Base-by-base conservation (phyloP, 2,888 invertebrate genomes). In the Hecatera dysodea region DNA sequence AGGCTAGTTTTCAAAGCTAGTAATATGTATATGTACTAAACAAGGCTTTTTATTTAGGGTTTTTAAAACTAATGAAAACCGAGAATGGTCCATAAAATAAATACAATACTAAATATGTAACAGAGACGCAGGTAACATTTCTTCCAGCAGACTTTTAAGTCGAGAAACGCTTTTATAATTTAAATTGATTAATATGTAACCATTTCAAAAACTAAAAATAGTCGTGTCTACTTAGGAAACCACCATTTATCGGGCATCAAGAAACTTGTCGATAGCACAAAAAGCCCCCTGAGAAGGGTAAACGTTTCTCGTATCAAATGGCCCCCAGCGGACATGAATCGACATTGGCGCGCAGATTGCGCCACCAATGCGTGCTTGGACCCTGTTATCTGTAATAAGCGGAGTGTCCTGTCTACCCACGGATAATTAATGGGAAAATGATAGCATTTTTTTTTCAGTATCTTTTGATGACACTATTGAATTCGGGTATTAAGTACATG, bases 261-360 rank as follows among this genome's bases (percentile, higher is more conserved):
- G 81, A 74, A 83, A 78, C 69, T 66, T 81, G 81, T 71, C 79
- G 78, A 73, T 67, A 65, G 64, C 52, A 82, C 72, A 82, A 84
- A 82, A 81, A 65, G 59, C 29, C 52, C 11, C 19, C 36, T 75
- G 79, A 81, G 83, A 52, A 65, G 75, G 84, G 84, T 79, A 64
- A 67, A 69, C 66, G 65, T 68, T 77, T 77, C 64, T 82, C 70
- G 69, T 70, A 62, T 63, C 71, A 75, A 82, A 82, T 75, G 71
- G 70, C 62, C 60, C 82, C 84, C 82, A 67, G 57, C 53, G 75
- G 82, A 50, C 59, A 59, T 56, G 79, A 81, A 62, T 70, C 71
- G 61, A 65, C 81, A 62, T 74, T 29, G 64, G 56, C 52, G 33
- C 48, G 67, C 74, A 67, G 74, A 69, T 72, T 82, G 68, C 71